A percentile compares a stretch with the other conserved stretches of the same genome.
Evolutionary conservation across 2,888 invertebrate genomes (phyloP).

Genomic region (Hemithea aestivaria): DNA sequence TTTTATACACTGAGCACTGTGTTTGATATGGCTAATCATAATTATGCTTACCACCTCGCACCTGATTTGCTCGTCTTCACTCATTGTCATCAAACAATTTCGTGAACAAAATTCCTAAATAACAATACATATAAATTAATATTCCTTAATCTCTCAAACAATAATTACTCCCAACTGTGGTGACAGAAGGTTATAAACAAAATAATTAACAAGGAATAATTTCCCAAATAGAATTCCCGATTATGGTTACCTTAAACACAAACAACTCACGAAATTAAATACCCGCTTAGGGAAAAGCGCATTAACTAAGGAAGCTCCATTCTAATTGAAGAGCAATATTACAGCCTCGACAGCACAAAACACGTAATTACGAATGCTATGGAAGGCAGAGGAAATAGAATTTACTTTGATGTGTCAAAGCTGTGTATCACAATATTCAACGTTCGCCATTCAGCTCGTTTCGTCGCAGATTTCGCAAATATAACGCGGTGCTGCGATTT

Average conservation of each 20-base stretch:
- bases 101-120: too few species aligned
- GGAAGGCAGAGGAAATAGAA: conserved; percentile 35
- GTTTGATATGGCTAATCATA: too few species aligned
- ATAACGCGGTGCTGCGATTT: conserved; percentile 13
- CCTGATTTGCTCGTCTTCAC: too few species aligned
- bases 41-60: too few species aligned
- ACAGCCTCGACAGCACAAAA: conserved; percentile 20
- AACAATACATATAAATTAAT: too few species aligned
- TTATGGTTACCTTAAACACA: conserved; percentile 15
- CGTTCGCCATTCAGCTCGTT: conserved; percentile 36
- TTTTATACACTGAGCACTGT: too few species aligned
- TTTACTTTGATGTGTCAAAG: conserved; percentile 51
- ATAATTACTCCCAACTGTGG: too few species aligned
- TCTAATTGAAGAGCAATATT: conserved; percentile 21
- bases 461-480: conserved; percentile 28
- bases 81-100: too few species aligned
- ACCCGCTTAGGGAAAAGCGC: conserved; percentile 17
- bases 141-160: too few species aligned
- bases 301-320: conserved; percentile 15
- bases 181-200: neutral
- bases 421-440: conserved; percentile 34
- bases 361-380: conserved; percentile 34
- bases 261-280: conserved; percentile 20
- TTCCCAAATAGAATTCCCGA: neutral
- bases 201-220: conserved; percentile 1